phyloP scores from a whole-genome alignment of 2,888 invertebrate genomes.

The Tinea pellionella region DNA sequence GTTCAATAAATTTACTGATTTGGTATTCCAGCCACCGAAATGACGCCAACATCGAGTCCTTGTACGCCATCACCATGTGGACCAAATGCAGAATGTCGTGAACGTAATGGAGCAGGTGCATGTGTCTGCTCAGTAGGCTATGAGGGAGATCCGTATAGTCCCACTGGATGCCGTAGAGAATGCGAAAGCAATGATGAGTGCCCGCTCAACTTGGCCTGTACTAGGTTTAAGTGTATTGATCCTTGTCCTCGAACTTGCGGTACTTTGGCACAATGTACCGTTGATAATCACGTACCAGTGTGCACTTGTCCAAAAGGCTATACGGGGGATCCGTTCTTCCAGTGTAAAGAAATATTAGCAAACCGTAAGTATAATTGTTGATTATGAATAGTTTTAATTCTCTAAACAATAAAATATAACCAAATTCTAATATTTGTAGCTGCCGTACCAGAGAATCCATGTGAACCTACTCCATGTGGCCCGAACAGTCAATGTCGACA shows the following conservation, averaged over 20 bases:
- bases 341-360: conserved; percentile 71
- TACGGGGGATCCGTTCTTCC: conserved; percentile 86
- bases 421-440: conserved; percentile 27
- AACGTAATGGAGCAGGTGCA: conserved; percentile 86
- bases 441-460: conserved; percentile 73
- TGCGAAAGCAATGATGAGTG: conserved; percentile 86
- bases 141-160: conserved; percentile 85
- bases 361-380: conserved; percentile 31
- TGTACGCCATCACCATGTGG: conserved; percentile 89
- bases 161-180: conserved; percentile 77
- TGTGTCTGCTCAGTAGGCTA: conserved; percentile 83
- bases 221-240: conserved; percentile 84
- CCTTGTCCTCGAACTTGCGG: conserved; percentile 90
- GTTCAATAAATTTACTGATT: no score
- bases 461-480: conserved; percentile 87
- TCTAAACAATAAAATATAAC: neutral
- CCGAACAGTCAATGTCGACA: conserved; percentile 88
- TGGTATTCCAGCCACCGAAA: conserved; percentile 65
- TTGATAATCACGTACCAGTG: conserved; percentile 82
- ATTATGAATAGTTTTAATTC: neutral
- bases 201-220: conserved; percentile 77
- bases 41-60: conserved; percentile 76
- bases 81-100: conserved; percentile 85
- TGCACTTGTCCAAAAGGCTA: conserved; percentile 81
- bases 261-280: conserved; percentile 80